These are phyloP conservation scores for Epiblema foenella DNA, from an alignment of 2,888 invertebrate species.

Conservation along the genomic window DNA sequence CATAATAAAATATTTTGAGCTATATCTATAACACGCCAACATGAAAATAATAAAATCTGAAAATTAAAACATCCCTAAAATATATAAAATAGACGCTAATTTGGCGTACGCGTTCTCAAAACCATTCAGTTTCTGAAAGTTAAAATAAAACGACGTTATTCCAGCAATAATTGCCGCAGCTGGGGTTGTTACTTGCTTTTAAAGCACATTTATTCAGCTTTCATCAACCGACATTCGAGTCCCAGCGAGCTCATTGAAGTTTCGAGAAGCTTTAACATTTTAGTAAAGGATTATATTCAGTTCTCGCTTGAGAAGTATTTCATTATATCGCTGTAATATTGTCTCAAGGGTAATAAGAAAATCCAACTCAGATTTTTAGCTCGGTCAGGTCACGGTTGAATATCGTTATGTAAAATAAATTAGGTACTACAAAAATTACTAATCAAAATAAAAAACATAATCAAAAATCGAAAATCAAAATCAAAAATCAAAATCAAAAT, in stretches of 20 bases:
- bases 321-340: background rate
- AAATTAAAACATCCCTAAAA: background rate
- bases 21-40: no score
- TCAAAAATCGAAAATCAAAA: no score
- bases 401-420: no score
- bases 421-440: no score
- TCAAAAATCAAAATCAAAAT: no score
- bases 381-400: no score
- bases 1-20: no score
- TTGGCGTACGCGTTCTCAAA: constrained; percentile 5
- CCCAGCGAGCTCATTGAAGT: background rate
- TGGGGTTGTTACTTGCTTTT: background rate
- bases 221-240: background rate
- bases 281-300: constrained; percentile 1
- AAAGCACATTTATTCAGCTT: background rate
- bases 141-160: constrained; percentile 7
- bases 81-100: constrained; percentile 1
- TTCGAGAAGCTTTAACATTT: background rate
- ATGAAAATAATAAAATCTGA: no score
- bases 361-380: no score
- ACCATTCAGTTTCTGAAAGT: constrained; percentile 1
- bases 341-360: no score
- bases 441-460: no score
- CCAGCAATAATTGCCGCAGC: background rate
- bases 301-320: background rate